A percentile compares a stretch with the other conserved stretches of the same genome.
Evolutionary conservation across 1,140 invertebrate species (phyloP).

Genomic region (Danaus melanippus): DNA sequence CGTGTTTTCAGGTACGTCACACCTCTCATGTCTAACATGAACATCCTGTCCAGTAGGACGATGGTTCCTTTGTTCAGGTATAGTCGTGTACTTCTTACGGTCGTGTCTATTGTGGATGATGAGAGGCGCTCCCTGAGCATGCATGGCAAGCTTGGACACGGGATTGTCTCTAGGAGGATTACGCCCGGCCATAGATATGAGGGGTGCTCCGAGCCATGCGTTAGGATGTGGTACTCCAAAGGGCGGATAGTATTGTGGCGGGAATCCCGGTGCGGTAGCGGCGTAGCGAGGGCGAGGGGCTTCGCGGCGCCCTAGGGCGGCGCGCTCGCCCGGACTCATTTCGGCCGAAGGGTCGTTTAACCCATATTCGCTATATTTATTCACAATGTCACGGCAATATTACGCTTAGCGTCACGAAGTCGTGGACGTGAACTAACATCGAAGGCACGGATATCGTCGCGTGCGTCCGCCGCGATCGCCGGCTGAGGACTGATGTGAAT

Average conservation of each 20-base stretch:
- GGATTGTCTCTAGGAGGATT: slow-evolving; percentile 70
- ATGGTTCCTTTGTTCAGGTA: slow-evolving; percentile 54
- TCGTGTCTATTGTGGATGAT: slow-evolving; percentile 77
- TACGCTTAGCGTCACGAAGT: slow-evolving; percentile 57
- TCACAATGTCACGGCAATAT: slow-evolving; percentile 64
- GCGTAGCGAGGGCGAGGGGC: slow-evolving; percentile 63
- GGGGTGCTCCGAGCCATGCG: slow-evolving; percentile 79
- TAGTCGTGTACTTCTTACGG: slow-evolving; percentile 49
- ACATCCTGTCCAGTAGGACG: slow-evolving; percentile 43
- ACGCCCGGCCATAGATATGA: slow-evolving; percentile 76
- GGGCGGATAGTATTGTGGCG: slow-evolving; percentile 61
- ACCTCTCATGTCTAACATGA: slow-evolving; percentile 40
- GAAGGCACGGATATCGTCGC: slow-evolving; percentile 43
- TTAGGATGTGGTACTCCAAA: slow-evolving; percentile 62
- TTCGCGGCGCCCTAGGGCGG: slow-evolving; percentile 65
- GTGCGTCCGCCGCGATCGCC: slow-evolving; percentile 54
- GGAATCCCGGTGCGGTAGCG: slow-evolving; percentile 61
- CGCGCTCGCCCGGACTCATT: slow-evolving; percentile 69
- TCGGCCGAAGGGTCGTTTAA: slow-evolving; percentile 58
- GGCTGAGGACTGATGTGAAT: slow-evolving; percentile 63
- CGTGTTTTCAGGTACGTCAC: slow-evolving; percentile 42
- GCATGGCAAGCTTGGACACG: slow-evolving; percentile 77
- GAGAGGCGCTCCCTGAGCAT: slow-evolving; percentile 83
- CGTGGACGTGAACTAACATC: slow-evolving; percentile 69
- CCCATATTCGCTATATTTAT: slow-evolving; percentile 57